These are phyloP conservation scores for Gracilinanus agilis DNA, from an alignment of 2,113 vertebrate species.

Conservation along the genomic window DNA sequence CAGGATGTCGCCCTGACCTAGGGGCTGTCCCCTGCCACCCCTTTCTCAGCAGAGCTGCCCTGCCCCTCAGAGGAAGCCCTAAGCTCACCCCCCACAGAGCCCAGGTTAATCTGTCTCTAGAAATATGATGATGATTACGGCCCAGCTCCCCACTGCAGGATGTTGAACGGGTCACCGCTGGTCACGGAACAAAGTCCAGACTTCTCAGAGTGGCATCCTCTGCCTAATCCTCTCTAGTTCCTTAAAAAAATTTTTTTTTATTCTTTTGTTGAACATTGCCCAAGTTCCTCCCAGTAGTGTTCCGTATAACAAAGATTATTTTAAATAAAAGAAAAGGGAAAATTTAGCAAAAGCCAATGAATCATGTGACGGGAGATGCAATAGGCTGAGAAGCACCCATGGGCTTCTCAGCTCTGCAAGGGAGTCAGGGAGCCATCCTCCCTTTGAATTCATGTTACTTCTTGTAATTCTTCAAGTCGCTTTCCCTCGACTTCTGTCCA, in stretches of 20 bases:
- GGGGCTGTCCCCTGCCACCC: neutral
- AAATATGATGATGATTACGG: neutral
- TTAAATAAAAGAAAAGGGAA: neutral
- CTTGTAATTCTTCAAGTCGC: neutral
- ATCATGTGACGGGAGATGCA: neutral
- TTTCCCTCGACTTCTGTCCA: neutral
- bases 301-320: neutral
- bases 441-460: neutral
- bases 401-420: neutral
- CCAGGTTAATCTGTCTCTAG: neutral
- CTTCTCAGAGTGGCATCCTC: neutral
- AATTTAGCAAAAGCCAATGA: neutral
- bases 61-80: neutral
- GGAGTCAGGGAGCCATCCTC: neutral
- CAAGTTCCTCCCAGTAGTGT: neutral
- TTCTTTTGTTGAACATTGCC: neutral
- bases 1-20: neutral
- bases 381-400: neutral
- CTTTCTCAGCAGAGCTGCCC: neutral
- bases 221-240: neutral
- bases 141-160: neutral
- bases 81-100: neutral
- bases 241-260: too few species aligned
- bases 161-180: neutral
- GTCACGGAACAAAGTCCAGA: neutral